Evolutionary conservation across 1,140 invertebrate genomes (phyloP), one percentile per base, ranked within the genome.

Genomic region (Heliconius melpomene): DNA sequence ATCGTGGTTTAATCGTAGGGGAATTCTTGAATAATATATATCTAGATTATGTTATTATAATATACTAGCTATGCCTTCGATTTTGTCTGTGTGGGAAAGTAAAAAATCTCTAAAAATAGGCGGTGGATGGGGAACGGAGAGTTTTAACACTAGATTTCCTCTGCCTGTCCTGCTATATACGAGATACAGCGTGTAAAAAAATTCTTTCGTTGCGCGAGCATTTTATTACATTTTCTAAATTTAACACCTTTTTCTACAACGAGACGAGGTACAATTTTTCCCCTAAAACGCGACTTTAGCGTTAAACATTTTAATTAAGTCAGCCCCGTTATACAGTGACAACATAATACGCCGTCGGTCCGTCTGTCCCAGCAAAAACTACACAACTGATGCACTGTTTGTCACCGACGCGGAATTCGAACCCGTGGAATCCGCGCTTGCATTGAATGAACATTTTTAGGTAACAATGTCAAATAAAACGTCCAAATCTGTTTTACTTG

Each of bases 331-430:
- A 77, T 16, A 38, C 74, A 36, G 74, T 84, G 83, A 84, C 83
- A 84, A 84, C 75, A 81, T 84, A 84, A 84, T 84, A 72, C 78
- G 40, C 13, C 13, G 77, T 77, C 81, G 71, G 81, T 79, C 81
- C 78, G 75, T 79, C 78, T 82, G 81, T 77, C 52, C 7, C 9
- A 23, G 66, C 80, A 82, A 84, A 82, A 84, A 84, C 78, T 54
- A 7, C 3, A 23, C 29, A 76, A 79, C 80, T 75, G 76, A 82
- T 82, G 75, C 75, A 81, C 74, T 84, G 80, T 82, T 84, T 82
- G 80, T 52, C 83, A 70, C 82, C 78, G 66, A 38, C 50, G 26
- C 38, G 75, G 77, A 75, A 82, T 82, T 76, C 74, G 32, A 74
- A 72, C 72, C 16, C 1, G 54, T 11, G 26, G 29, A 16, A 77